Evolutionary conservation across 2,888 invertebrate genomes (phyloP).

Genomic region (Horisme vitalbata): DNA sequence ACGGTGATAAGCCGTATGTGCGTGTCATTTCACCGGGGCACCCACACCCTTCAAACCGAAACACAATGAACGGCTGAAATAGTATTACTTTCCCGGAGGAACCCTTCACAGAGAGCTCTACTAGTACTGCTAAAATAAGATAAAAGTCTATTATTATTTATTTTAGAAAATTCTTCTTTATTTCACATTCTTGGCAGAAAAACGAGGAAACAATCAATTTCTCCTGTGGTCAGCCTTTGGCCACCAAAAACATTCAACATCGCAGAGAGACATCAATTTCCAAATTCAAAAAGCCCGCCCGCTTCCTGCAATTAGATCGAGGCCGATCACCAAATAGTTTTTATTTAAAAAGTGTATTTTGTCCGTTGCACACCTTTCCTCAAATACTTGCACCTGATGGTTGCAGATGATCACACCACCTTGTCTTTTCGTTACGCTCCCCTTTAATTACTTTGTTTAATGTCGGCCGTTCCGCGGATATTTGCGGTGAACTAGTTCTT

Average conservation of each 20-base stretch:
- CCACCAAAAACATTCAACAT: not conserved
- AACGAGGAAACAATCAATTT: no score
- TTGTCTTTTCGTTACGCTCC: conserved; percentile 39
- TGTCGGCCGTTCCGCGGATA: conserved; percentile 21
- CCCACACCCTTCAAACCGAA: no score
- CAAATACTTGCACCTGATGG: conserved; percentile 40
- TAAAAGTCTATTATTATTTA: no score
- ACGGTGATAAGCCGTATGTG: no score
- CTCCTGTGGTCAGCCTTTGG: no score
- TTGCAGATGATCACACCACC: conserved; percentile 38
- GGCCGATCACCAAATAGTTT: conserved; percentile 27
- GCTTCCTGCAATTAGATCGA: conserved; percentile 35
- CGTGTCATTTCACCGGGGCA: no score
- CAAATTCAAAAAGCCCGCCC: conserved; percentile 19
- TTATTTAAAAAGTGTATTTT: conserved; percentile 34
- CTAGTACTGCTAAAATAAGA: no score
- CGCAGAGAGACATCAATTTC: not conserved
- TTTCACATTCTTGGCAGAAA: no score
- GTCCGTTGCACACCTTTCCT: conserved; percentile 40
- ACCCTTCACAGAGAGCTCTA: no score
- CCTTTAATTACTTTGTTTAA: conserved; percentile 31
- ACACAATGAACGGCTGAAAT: no score
- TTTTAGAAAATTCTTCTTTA: no score
- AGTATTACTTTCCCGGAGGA: no score
- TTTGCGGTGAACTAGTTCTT: conserved; percentile 19